Evolutionary conservation across 2,113 vertebrate genomes (phyloP), one percentile per base, ranked within the genome.

Genomic region (Diphyllodes magnificus): DNA sequence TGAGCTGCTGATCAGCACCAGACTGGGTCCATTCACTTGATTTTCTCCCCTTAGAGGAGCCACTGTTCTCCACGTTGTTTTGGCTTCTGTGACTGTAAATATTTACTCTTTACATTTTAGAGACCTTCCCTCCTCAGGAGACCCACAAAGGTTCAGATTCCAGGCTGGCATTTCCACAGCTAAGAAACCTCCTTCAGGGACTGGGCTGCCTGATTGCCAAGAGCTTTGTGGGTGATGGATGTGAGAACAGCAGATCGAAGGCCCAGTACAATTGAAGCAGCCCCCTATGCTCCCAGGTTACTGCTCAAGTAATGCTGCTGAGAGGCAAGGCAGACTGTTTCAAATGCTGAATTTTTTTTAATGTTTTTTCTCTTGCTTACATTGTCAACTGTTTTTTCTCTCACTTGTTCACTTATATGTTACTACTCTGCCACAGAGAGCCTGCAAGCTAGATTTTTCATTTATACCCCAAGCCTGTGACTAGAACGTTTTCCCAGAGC

Each of bases 171-270:
- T 80, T 80, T 95, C 82, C 50, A 72, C 63, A 72, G 27, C 49
- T 86, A 44, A 80, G 86, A 95, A 90, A 86, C 28, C 31, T 88
- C n/a, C 12, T 60, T 81, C 31, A n/a, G 72, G 31, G n/a, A 56
- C 22, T 7, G 9, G 24, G 59, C 57, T 72, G 51, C 61, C 65
- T 68, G 28, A 64, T 44, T 64, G 50, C 80, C 56, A 45, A 37
- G 50, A 76, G 75, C 30, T 92, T 82, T 68, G 49, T 44, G 39
- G 56, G 33, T 80, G 68, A 65, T 90, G 59, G 40, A 72, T 72
- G 59, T 53, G 42, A 79, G 72, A 82, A 72, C 22, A 21, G 25
- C 2, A 4, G 76, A 33, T 39, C 0, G 0, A 40, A 90, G 39
- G 33, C 35, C 9, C 15, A 11, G 35, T 21, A 39, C 1, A 1